Evolutionary conservation across 2,113 vertebrate genomes (phyloP), one percentile per base, ranked within the genome.

Genomic region (Ophthalmolycus amberensis): DNA sequence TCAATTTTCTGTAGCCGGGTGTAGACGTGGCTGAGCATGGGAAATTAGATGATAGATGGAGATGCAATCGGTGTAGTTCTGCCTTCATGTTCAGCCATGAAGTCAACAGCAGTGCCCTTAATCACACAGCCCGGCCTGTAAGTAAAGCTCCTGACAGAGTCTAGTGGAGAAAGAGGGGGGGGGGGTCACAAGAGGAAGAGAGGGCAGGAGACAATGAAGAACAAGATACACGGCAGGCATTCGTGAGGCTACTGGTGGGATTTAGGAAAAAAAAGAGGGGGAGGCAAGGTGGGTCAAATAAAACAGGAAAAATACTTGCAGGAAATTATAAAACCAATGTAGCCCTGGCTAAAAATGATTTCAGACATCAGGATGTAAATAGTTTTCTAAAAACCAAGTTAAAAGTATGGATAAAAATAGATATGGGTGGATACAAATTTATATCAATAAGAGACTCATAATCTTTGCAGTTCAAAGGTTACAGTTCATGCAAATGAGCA

Each of bases 31-130:
- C 37, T 88, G 66, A 85, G 77, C 73, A 75, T 66, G 58, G 44
- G 54, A 84, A 86, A 92, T 85, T 52, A 80, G 72, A 85, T 90
- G 89, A 90, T 88, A 80, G 84, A 92, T 87, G 82, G 74, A 81
- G 86, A 84, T 54, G 71, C 63, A 83, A 84, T 85, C 77, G 71
- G 75, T 91, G 88, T 80, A 88, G 81, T 75, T 90, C 73, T 70
- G 87, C 82, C 77, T 88, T 87, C 85, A 88, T 87, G 82, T 88
- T 88, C 75, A 83, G 76, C 86, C 75, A 80, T 58, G 71, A 89
- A 85, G 84, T 91, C 88, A 91, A 88, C 73, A 77, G 77, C 62
- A 42, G 77, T 27, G 46, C 65, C 79, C 86, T 92, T 89, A 90
- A 91, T 93, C 88, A 91, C 59, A 67, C 40, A 60, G 29, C 60